These are phyloP conservation scores for Microchirus variegatus DNA, from an alignment of 2,797 vertebrate species.

Conservation along the genomic window DNA sequence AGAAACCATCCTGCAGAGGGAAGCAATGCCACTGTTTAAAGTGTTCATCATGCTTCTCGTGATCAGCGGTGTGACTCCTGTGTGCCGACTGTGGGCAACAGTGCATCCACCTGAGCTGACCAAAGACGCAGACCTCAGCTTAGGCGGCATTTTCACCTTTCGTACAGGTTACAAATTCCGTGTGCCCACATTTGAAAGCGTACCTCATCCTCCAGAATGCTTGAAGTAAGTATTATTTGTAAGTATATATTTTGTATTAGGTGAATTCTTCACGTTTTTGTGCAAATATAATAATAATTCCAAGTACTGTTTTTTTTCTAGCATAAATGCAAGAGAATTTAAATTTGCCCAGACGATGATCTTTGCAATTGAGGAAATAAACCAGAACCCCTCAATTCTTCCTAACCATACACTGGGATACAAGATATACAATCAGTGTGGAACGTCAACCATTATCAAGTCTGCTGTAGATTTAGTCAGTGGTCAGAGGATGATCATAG, in stretches of 20 bases:
- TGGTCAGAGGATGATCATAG: constrained; percentile 36
- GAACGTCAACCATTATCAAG: constrained; percentile 73
- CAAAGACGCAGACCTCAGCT: constrained; percentile 65
- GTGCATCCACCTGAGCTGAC: constrained; percentile 60
- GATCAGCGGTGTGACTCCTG: constrained; percentile 35
- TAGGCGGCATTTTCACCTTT: constrained; percentile 78
- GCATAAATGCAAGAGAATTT: constrained; percentile 83
- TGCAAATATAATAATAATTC: neutral
- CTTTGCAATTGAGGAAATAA: constrained; percentile 82
- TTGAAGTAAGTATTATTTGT: constrained; percentile 58
- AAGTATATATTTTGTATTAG: neutral
- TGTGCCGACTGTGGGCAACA: constrained; percentile 50
- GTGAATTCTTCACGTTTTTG: neutral
- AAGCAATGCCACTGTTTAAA: constrained; percentile 51
- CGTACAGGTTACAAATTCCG: constrained; percentile 55
- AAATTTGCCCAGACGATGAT: constrained; percentile 81
- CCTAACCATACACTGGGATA: constrained; percentile 74
- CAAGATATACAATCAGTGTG: constrained; percentile 77
- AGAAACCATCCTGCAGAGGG: constrained; percentile 3
- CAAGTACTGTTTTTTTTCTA: constrained; percentile 27
- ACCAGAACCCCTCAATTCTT: constrained; percentile 77
- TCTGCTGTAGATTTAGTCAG: constrained; percentile 63
- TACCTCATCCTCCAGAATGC: constrained; percentile 60
- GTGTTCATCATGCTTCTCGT: constrained; percentile 52
- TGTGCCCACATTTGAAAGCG: constrained; percentile 49